Conservation (phyloP, 2,888 invertebrate species). For the Pyrrhia umbra region DNA sequence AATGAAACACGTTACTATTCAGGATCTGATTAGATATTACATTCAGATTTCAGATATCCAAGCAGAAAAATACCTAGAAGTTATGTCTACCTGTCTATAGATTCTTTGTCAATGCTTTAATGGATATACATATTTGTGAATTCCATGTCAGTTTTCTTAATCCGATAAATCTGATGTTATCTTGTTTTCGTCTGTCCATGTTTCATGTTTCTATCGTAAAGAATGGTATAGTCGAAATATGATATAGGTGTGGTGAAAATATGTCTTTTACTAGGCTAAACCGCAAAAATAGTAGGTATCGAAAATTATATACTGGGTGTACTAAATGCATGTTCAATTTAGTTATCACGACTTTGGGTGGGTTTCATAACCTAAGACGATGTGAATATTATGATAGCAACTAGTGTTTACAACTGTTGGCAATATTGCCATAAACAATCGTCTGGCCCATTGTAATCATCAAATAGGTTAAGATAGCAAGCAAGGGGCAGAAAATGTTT, state of each 20-base stretch:
- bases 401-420: too few species aligned
- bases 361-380: too few species aligned
- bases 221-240: constrained; percentile 4
- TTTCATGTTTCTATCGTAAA: constrained; percentile 21
- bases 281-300: too few species aligned
- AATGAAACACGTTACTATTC: background rate
- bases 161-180: constrained; percentile 39
- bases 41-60: constrained; percentile 26
- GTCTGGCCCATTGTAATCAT: too few species aligned
- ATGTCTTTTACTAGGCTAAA: too few species aligned
- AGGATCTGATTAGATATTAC: constrained; percentile 19
- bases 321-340: too few species aligned
- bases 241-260: constrained; percentile 1
- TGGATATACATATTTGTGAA: constrained; percentile 20
- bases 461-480: too few species aligned
- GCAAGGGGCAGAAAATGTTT: too few species aligned
- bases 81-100: background rate
- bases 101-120: constrained; percentile 2
- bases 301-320: too few species aligned
- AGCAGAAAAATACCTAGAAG: background rate
- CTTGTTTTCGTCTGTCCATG: constrained; percentile 33
- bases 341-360: too few species aligned
- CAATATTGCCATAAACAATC: too few species aligned
- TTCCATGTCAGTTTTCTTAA: constrained; percentile 22
- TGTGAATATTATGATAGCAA: too few species aligned